These are phyloP conservation scores for Ylistrum balloti DNA, from an alignment of 1,140 invertebrate species.

Conservation along the genomic window DNA sequence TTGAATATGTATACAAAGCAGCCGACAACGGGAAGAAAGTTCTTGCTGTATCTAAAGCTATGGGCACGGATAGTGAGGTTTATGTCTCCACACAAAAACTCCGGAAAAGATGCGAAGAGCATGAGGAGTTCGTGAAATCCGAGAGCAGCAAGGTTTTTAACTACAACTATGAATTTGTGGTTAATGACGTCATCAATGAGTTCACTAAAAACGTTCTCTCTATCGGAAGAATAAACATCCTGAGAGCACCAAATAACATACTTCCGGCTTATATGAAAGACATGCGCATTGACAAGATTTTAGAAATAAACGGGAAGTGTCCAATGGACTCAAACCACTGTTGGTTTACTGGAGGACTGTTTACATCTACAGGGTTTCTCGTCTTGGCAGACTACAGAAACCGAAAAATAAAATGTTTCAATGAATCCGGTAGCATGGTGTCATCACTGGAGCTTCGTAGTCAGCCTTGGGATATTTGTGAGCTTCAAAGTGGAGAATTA, in stretches of 20 bases:
- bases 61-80: conserved; percentile 49
- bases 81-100: conserved; percentile 57
- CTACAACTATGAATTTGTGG: conserved; percentile 51
- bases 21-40: conserved; percentile 57
- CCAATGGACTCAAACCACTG: conserved; percentile 50
- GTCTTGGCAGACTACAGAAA: conserved; percentile 57
- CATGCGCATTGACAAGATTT: conserved; percentile 48
- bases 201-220: conserved; percentile 51
- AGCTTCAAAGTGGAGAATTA: conserved; percentile 43
- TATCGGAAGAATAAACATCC: conserved; percentile 48
- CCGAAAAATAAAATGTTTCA: conserved; percentile 59
- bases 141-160: conserved; percentile 53
- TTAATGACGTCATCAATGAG: conserved; percentile 52
- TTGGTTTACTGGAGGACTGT: conserved; percentile 59
- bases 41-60: conserved; percentile 42
- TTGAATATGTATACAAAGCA: conserved; percentile 46
- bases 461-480: conserved; percentile 56
- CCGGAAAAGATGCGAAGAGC: conserved; percentile 52
- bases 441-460: conserved; percentile 48
- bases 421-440: conserved; percentile 36
- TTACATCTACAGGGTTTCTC: conserved; percentile 45
- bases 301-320: conserved; percentile 52
- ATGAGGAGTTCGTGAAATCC: conserved; percentile 53
- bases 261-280: conserved; percentile 59
- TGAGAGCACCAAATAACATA: conserved; percentile 50